These are phyloP conservation scores for Xiphorhynchus erythropygius DNA, from an alignment of 2,797 vertebrate genomes.

Conservation along the genomic window DNA sequence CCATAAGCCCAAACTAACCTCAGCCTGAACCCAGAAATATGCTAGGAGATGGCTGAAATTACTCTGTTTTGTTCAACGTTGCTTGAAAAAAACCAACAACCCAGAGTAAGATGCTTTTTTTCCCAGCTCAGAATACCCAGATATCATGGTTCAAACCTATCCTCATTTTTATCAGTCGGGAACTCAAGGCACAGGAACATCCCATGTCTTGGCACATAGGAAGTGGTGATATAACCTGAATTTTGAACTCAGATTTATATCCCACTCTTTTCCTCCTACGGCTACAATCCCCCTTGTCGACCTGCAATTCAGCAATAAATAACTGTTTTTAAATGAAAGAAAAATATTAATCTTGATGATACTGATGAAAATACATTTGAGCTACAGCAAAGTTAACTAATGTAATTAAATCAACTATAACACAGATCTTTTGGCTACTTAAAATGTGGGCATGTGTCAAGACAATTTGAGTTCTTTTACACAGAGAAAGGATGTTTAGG, in stretches of 20 bases:
- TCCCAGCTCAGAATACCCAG: background rate
- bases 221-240: background rate
- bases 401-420: background rate
- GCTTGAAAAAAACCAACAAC: background rate
- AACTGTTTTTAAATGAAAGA: accelerated
- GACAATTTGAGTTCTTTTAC: background rate
- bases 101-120: background rate
- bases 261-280: background rate
- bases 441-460: background rate
- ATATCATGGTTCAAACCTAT: background rate
- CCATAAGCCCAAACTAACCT: background rate
- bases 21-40: background rate
- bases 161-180: background rate
- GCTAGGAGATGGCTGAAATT: background rate
- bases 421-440: background rate
- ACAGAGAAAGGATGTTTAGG: background rate
- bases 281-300: background rate
- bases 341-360: background rate
- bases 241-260: background rate
- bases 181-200: background rate
- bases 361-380: background rate
- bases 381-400: background rate
- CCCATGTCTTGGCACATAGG: background rate
- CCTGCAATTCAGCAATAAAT: background rate
- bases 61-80: accelerated